Percentiles rank a stretch among this genome's conserved stretches.
These are phyloP conservation scores for Micrastur ruficollis DNA, from an alignment of 2,797 vertebrate genomes.

Conservation along the genomic window DNA sequence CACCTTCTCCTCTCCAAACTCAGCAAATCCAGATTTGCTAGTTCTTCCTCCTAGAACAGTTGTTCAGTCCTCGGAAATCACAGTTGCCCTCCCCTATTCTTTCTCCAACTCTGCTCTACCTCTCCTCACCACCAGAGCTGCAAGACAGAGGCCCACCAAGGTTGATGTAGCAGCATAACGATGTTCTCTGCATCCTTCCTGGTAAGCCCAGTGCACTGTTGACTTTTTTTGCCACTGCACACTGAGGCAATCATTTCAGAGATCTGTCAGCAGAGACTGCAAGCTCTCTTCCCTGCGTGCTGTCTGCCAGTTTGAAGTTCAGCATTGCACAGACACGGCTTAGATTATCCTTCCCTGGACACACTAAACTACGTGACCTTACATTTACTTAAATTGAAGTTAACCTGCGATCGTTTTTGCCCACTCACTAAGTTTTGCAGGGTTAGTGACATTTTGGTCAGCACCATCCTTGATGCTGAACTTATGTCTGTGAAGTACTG, in stretches of 20 bases:
- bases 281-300: neutral
- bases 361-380: too few relatives aligned
- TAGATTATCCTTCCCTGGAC: neutral
- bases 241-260: neutral
- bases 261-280: neutral
- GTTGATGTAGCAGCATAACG: accelerated
- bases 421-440: neutral
- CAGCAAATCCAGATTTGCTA: neutral
- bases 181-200: neutral
- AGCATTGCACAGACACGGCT: neutral
- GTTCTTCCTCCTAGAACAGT: neutral
- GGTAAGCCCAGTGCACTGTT: too few relatives aligned
- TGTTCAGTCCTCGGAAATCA: neutral
- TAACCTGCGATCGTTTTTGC: accelerated
- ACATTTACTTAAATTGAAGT: neutral
- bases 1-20: neutral
- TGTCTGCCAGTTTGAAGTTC: neutral
- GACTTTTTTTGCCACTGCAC: neutral
- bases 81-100: neutral
- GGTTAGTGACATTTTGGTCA: neutral
- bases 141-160: neutral
- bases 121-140: neutral
- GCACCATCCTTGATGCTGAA: neutral
- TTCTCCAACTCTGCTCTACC: neutral
- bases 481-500: neutral